phyloP scores from a whole-genome alignment of 2,888 invertebrate genomes.

The Osmoderma eremita region DNA sequence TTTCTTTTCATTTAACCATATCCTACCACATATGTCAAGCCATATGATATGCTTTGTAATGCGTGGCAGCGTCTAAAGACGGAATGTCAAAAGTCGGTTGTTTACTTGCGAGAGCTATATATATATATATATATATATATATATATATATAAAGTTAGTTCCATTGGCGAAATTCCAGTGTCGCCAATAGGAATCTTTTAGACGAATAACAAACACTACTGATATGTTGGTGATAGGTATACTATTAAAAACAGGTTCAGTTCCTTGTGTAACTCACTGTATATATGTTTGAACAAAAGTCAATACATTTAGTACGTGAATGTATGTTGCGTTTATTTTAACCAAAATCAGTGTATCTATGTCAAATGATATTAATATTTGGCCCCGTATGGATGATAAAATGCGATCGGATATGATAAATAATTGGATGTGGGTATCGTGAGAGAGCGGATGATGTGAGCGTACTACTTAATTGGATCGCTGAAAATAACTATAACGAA shows the following conservation, averaged over 20 bases:
- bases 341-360: neutral
- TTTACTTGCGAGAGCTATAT: neutral
- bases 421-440: constrained; percentile 35
- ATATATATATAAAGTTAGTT: neutral
- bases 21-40: neutral
- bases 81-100: no score
- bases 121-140: neutral
- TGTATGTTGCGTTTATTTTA: no score
- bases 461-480: constrained; percentile 40
- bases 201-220: neutral
- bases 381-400: constrained; percentile 9
- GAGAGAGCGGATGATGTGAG: constrained; percentile 42
- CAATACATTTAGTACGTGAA: no score
- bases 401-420: constrained; percentile 36
- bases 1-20: no score
- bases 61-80: no score
- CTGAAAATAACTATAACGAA: constrained; percentile 52
- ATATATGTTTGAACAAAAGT: neutral
- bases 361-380: constrained; percentile 19
- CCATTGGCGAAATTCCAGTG: no score
- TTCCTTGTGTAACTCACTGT: no score
- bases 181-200: no score
- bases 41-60: no score
- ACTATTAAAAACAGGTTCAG: no score
- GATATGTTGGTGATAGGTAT: neutral